Percentiles rank a stretch among this genome's conserved stretches.
Evolutionary conservation across 2,113 vertebrate species (phyloP).

Genomic region (Arenaria interpres): DNA sequence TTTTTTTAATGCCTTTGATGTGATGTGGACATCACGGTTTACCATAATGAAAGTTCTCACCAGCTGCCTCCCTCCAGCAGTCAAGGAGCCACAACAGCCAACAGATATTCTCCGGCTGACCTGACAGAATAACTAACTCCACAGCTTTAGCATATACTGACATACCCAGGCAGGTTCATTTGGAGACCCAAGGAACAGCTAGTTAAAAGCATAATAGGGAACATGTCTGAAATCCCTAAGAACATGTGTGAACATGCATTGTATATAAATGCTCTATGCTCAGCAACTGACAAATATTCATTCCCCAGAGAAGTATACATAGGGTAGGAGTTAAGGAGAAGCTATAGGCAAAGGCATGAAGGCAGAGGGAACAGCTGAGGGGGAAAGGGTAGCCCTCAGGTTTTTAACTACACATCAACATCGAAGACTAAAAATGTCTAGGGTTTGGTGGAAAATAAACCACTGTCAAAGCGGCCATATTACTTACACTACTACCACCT

Average conservation of each 20-base stretch:
- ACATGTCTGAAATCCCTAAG: neutral
- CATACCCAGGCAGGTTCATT: neutral
- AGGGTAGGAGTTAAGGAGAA: neutral
- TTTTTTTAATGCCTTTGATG: neutral
- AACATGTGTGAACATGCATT: neutral
- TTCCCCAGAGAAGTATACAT: neutral
- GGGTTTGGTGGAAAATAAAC: neutral
- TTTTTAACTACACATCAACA: neutral
- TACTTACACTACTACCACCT: neutral
- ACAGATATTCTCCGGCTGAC: neutral
- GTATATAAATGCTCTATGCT: neutral
- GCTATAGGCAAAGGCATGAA: neutral
- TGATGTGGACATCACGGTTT: neutral
- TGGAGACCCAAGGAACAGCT: neutral
- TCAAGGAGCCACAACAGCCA: neutral
- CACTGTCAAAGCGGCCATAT: neutral
- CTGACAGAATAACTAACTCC: neutral
- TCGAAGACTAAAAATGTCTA: neutral
- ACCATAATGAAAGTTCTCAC: neutral
- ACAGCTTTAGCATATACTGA: neutral
- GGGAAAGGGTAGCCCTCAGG: neutral
- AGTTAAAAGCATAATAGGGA: neutral
- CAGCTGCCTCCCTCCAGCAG: neutral
- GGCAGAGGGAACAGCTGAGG: neutral
- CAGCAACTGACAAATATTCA: neutral